Percentiles rank a stretch among this genome's conserved stretches.
phyloP scores from a whole-genome alignment of 2,113 vertebrate species.

The Halcyon malimbica region DNA sequence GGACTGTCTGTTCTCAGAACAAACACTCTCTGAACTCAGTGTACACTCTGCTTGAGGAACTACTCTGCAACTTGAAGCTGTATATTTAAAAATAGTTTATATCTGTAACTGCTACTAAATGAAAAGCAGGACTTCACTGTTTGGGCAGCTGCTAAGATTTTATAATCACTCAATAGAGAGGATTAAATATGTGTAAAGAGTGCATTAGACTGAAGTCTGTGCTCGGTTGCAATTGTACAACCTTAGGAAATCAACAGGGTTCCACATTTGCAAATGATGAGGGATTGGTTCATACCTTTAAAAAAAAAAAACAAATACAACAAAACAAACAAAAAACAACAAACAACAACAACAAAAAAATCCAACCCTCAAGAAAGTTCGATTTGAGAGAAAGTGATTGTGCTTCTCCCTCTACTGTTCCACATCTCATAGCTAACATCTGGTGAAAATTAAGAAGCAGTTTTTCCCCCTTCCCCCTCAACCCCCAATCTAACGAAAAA shows the following conservation, averaged over 20 bases:
- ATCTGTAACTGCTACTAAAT: slow-evolving; percentile 49
- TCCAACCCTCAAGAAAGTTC: not conserved
- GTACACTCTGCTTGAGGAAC: not conserved
- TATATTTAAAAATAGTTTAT: slow-evolving; percentile 37
- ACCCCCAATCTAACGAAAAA: slow-evolving; percentile 28
- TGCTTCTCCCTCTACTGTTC: slow-evolving; percentile 51
- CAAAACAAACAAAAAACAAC: too few species aligned
- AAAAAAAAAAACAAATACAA: not conserved
- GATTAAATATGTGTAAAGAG: slow-evolving; percentile 57
- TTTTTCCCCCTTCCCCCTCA: not conserved
- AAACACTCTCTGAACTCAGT: not conserved
- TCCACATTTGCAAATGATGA: slow-evolving; percentile 43
- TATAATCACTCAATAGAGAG: slow-evolving; percentile 45
- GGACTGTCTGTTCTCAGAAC: not conserved
- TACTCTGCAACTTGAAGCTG: not conserved
- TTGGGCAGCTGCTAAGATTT: slow-evolving; percentile 59
- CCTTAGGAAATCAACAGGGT: slow-evolving; percentile 48
- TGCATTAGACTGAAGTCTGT: slow-evolving; percentile 39
- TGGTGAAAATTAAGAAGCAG: slow-evolving; percentile 46
- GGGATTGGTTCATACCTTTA: not conserved
- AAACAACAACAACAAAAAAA: too few species aligned
- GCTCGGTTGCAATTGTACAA: not conserved
- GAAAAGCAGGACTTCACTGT: slow-evolving; percentile 10
- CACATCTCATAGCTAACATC: slow-evolving; percentile 40
- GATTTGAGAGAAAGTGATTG: slow-evolving; percentile 9